Conservation (phyloP, 2,113 vertebrate species). For the Eidolon helvum region DNA sequence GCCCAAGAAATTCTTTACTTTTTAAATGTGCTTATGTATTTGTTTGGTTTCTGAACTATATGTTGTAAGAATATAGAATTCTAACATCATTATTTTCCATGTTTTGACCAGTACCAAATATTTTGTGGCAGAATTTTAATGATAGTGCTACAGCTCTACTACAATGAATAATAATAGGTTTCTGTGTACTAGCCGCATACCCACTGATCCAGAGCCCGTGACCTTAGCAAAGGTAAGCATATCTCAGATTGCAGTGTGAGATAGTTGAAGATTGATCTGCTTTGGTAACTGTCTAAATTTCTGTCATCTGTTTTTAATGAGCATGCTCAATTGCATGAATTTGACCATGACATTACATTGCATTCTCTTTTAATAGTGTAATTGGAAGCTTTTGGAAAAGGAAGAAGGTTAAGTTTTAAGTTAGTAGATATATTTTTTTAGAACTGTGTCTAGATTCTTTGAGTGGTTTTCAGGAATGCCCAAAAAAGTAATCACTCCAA, state of each 20-base stretch:
- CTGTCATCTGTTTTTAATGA: constrained; percentile 39
- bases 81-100: constrained; percentile 52
- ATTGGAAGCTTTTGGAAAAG: neutral
- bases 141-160: constrained; percentile 19
- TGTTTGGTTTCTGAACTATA: constrained; percentile 40
- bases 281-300: constrained; percentile 44
- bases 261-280: constrained; percentile 34
- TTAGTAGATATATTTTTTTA: constrained; percentile 22
- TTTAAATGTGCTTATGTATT: neutral
- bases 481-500: constrained; percentile 18
- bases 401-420: neutral
- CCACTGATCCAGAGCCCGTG: constrained; percentile 37
- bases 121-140: constrained; percentile 57
- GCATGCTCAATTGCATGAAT: constrained; percentile 46
- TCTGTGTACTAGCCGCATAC: constrained; percentile 47
- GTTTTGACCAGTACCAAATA: constrained; percentile 56
- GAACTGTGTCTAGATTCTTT: constrained; percentile 3
- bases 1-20: neutral
- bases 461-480: constrained; percentile 48
- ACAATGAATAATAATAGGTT: constrained; percentile 42
- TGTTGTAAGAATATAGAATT: neutral
- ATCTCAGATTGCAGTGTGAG: constrained; percentile 55
- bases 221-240: constrained; percentile 57
- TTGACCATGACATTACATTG: neutral
- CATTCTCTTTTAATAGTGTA: constrained; percentile 28